These are phyloP conservation scores for Sebastes vulpes DNA, from an alignment of 2,797 vertebrate species.

Conservation along the genomic window DNA sequence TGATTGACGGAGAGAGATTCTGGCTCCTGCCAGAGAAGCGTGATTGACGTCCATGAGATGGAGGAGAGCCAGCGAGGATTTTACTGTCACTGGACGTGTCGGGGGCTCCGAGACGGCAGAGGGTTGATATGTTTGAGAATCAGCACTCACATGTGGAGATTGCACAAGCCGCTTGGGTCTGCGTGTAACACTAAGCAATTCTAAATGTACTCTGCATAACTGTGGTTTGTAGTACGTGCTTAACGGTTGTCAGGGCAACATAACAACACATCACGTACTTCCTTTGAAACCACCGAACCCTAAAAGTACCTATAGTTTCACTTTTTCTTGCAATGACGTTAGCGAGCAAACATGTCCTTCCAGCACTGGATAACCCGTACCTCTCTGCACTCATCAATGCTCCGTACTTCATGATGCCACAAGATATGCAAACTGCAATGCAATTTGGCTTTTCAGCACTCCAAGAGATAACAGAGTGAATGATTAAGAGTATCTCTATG, in stretches of 20 bases:
- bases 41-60: constrained; percentile 75
- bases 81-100: constrained; percentile 65
- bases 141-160: constrained; percentile 5
- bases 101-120: constrained; percentile 50
- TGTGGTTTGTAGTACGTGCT: constrained; percentile 30
- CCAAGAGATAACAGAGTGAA: neutral
- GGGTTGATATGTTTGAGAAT: constrained; percentile 47
- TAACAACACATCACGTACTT: constrained; percentile 41
- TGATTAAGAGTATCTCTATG: neutral
- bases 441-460: constrained; percentile 1
- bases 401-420: neutral
- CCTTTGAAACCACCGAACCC: constrained; percentile 47
- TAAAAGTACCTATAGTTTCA: constrained; percentile 43
- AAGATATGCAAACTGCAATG: constrained; percentile 1
- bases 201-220: neutral
- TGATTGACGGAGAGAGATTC: constrained; percentile 75
- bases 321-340: constrained; percentile 28
- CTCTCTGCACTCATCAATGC: neutral
- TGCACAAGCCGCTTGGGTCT: constrained; percentile 21
- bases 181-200: constrained; percentile 8
- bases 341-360: constrained; percentile 16
- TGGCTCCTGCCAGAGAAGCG: constrained; percentile 62
- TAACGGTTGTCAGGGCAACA: constrained; percentile 29
- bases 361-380: neutral
- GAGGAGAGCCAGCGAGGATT: constrained; percentile 66